Evolutionary conservation across 2,113 vertebrate species (phyloP).

Genomic region (Morone saxatilis): DNA sequence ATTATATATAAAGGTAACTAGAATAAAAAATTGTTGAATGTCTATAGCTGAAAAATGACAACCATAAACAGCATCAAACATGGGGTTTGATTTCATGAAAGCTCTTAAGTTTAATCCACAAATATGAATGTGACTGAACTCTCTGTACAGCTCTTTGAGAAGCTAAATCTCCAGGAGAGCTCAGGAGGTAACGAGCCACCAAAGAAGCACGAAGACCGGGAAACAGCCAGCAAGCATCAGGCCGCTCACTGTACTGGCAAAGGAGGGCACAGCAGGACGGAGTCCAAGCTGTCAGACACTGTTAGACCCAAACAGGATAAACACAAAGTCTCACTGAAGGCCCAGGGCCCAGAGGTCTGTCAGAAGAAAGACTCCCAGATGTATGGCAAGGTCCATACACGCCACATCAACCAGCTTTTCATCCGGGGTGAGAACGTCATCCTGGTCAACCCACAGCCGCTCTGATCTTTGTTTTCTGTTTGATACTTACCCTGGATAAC

Average conservation of each 20-base stretch:
- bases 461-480: constrained; percentile 45
- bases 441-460: constrained; percentile 88
- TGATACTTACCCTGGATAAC: background rate
- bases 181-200: constrained; percentile 24
- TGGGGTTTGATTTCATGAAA: background rate
- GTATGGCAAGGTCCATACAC: constrained; percentile 91
- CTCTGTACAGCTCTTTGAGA: constrained; percentile 90
- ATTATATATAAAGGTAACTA: background rate
- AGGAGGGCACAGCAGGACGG: constrained; percentile 29
- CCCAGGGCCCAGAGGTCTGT: constrained; percentile 1
- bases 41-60: background rate
- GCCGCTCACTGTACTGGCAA: constrained; percentile 34
- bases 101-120: background rate
- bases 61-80: background rate
- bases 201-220: background rate
- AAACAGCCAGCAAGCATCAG: constrained; percentile 49
- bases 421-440: constrained; percentile 96
- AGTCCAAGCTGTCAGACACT: constrained; percentile 8
- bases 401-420: constrained; percentile 97
- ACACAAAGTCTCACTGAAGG: constrained; percentile 4
- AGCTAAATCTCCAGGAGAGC: constrained; percentile 89
- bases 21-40: background rate
- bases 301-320: constrained; percentile 3
- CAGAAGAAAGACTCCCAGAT: constrained; percentile 64
- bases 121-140: background rate